phyloP scores from a whole-genome alignment of 2,113 vertebrate genomes.

The Heptranchias perlo region DNA sequence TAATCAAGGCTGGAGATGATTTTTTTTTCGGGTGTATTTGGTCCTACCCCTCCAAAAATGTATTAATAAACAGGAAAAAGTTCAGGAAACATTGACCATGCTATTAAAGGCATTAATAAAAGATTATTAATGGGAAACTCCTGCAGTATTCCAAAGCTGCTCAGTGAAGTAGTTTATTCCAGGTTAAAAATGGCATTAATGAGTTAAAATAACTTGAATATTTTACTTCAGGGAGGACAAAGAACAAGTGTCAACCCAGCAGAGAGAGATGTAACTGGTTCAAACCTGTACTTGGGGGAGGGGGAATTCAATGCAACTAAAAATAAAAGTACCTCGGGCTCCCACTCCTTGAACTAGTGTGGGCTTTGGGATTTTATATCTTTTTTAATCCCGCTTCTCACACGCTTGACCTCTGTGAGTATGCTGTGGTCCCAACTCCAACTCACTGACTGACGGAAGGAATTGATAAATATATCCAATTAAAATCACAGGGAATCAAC shows the following conservation, averaged over 20 bases:
- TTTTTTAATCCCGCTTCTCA: too few relatives aligned
- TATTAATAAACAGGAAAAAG: not conserved
- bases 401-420: too few relatives aligned
- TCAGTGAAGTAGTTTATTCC: not conserved
- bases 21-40: too few relatives aligned
- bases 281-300: not conserved
- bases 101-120: not conserved
- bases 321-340: too few relatives aligned
- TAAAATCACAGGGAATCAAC: too few relatives aligned
- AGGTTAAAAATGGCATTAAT: not conserved
- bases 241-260: not conserved
- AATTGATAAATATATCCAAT: too few relatives aligned
- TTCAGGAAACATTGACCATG: not conserved
- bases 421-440: too few relatives aligned
- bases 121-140: not conserved
- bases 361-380: not conserved
- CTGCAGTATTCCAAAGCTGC: not conserved
- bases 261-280: not conserved
- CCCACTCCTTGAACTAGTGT: not conserved
- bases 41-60: not conserved
- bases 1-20: too few relatives aligned
- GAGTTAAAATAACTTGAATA: not conserved
- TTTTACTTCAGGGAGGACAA: not conserved
- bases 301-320: not conserved
- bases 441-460: too few relatives aligned